Evolutionary conservation across 92 coral and sea anemone genomes (phyloP), one percentile per base, ranked within the genome.

Genomic region (Porites cylindrica): DNA sequence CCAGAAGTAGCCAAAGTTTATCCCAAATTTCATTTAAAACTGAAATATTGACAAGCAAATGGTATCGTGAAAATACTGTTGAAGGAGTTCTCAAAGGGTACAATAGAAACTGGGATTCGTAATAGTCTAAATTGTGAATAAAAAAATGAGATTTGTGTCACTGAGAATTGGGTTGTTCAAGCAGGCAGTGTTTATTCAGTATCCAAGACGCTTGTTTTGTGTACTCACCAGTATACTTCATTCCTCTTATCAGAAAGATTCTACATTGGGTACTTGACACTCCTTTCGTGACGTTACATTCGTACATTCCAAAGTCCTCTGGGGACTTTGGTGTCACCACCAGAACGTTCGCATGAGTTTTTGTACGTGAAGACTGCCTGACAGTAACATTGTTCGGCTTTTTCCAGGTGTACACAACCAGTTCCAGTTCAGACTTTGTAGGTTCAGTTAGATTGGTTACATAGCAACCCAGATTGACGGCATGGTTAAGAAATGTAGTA

Each of bases 401-500:
- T 8, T 16, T 38, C 87, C 87, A 83, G 72, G 11, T 62, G 23
- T 73, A 83, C 2, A 50, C 47, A 3, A 38, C 61, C 26, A 74
- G 51, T 24, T 67, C 7, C 26, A 29, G 32, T 29, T 29, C 32
- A 29, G 32, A 29, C 32, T 75, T 72, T n/a, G 16, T 56, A 38
- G 47, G 61, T 56, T 51, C 19, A 38, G 47, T 38, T 38, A 38
- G 5, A 38, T 70, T 64, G 29, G 24, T 73, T n/a, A 83, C 87
- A 51, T 83, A 83, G 81, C 87, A 83, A 19, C 80, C 87, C 0
- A 83, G 81, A 65, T 83, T 83, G 52, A 75, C 87, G 7, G 73
- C 8, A 51, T 52, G 63, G 8, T 71, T 51, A 5, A 83, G 50
- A 62, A 61, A 3, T 6, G 87, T 83, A 7, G 81, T 74, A 61